phyloP scores from a whole-genome alignment of 2,113 vertebrate genomes.

The Jaculus jaculus region DNA sequence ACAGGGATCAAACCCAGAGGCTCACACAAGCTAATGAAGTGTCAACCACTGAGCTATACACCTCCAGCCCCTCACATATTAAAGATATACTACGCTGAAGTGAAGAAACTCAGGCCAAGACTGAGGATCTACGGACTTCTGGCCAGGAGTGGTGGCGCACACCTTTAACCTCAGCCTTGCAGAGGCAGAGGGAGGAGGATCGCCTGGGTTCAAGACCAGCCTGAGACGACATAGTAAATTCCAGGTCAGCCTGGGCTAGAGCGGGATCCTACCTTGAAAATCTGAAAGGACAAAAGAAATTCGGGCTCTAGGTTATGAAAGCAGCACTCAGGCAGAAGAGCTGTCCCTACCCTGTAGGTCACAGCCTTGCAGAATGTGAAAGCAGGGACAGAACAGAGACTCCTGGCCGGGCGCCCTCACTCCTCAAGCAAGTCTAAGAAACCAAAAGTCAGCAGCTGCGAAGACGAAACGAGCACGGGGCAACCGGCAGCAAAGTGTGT shows the following conservation, averaged over 20 bases:
- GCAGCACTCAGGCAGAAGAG: background rate
- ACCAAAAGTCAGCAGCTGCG: background rate
- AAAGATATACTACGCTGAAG: background rate
- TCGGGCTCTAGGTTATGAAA: background rate
- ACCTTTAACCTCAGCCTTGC: too few relatives aligned
- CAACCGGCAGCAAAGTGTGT: background rate
- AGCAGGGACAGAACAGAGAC: background rate
- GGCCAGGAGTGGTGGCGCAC: too few relatives aligned
- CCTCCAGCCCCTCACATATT: background rate
- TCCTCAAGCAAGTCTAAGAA: slow-evolving; percentile 26
- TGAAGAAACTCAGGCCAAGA: background rate
- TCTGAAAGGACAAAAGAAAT: too few relatives aligned
- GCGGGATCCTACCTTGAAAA: too few relatives aligned
- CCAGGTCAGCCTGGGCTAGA: too few relatives aligned
- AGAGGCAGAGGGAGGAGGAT: too few relatives aligned
- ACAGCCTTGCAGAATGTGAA: background rate
- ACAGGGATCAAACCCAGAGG: background rate
- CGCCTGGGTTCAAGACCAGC: too few relatives aligned
- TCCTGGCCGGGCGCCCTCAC: background rate
- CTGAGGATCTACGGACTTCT: background rate
- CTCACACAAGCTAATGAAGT: background rate
- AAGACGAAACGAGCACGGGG: background rate
- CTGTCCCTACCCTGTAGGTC: background rate
- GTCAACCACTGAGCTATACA: background rate
- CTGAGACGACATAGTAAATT: too few relatives aligned